Evolutionary conservation across 2,888 invertebrate genomes (phyloP).

Genomic region (Camptogramma bilineatum): DNA sequence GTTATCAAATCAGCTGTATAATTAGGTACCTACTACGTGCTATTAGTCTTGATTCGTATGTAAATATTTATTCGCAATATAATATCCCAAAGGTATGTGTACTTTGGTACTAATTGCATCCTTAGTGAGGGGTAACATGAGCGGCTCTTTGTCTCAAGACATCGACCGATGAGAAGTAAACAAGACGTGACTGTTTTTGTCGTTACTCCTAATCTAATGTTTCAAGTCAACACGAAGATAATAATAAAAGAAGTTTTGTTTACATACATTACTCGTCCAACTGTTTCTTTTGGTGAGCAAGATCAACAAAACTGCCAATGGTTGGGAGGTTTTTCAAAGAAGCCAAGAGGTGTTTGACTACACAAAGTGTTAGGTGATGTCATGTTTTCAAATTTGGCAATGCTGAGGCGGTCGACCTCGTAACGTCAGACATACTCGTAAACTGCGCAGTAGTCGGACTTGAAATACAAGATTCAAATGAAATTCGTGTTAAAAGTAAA

Average conservation of each 20-base stretch:
- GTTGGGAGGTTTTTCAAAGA: background rate
- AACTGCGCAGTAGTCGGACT: slow-evolving; percentile 43
- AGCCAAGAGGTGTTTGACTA: slow-evolving; percentile 16
- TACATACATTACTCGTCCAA: slow-evolving; percentile 14
- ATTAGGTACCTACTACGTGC: background rate
- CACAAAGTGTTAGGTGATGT: slow-evolving; percentile 36
- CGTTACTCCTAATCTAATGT: slow-evolving; percentile 53
- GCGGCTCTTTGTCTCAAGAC: slow-evolving; percentile 62
- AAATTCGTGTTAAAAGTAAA: slow-evolving; percentile 14
- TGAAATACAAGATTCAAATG: slow-evolving; percentile 7
- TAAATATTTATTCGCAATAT: slow-evolving; percentile 30
- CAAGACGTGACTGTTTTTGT: slow-evolving; percentile 65
- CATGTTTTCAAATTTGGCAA: slow-evolving; percentile 72
- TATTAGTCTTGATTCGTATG: background rate
- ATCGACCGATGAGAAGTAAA: slow-evolving; percentile 58
- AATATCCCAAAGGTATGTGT: slow-evolving; percentile 16
- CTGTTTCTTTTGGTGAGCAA: background rate
- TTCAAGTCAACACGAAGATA: slow-evolving; percentile 30
- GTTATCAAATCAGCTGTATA: too few species aligned
- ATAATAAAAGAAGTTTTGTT: slow-evolving; percentile 24
- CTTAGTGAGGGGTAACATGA: slow-evolving; percentile 52
- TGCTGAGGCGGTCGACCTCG: slow-evolving; percentile 75
- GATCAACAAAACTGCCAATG: slow-evolving; percentile 10
- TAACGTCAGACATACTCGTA: slow-evolving; percentile 43
- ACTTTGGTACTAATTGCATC: slow-evolving; percentile 46